Evolutionary conservation across 2,797 vertebrate genomes (phyloP).

Genomic region (Discoglossus pictus): DNA sequence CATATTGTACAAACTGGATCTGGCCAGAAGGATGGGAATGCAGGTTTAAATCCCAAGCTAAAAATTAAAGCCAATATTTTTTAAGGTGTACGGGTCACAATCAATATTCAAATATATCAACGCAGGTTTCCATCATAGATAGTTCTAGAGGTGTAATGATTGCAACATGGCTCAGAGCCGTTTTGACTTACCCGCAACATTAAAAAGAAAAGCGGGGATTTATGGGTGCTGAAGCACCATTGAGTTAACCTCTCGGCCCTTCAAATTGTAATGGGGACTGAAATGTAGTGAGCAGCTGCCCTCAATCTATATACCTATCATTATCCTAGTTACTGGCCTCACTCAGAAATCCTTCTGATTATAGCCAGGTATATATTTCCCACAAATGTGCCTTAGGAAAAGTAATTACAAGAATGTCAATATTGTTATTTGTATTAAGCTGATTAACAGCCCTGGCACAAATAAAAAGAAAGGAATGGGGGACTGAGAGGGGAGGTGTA

Average conservation of each 20-base stretch:
- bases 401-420: conserved; percentile 77
- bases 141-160: no score
- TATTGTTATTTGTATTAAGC: conserved; percentile 74
- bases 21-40: no score
- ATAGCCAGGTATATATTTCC: conserved; percentile 71
- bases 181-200: no score
- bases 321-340: conserved; percentile 41
- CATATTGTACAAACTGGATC: no score
- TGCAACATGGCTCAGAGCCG: no score
- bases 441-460: conserved; percentile 76
- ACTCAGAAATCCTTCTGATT: conserved; percentile 65
- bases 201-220: no score
- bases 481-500: conserved; percentile 46
- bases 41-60: no score
- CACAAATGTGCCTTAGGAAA: conserved; percentile 68
- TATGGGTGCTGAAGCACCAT: conserved; percentile 34
- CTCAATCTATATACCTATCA: conserved; percentile 31
- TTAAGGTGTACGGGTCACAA: no score
- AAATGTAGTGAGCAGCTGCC: conserved; percentile 31
- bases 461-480: conserved; percentile 17
- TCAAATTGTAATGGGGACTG: conserved; percentile 22
- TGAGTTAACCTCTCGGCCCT: conserved; percentile 29
- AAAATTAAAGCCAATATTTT: no score
- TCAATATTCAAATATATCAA: no score
- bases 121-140: no score